A percentile compares a stretch with the other conserved stretches of the same genome.
Conservation (phyloP, 2,888 invertebrate genomes). For the Barypeithes pellucidus region DNA sequence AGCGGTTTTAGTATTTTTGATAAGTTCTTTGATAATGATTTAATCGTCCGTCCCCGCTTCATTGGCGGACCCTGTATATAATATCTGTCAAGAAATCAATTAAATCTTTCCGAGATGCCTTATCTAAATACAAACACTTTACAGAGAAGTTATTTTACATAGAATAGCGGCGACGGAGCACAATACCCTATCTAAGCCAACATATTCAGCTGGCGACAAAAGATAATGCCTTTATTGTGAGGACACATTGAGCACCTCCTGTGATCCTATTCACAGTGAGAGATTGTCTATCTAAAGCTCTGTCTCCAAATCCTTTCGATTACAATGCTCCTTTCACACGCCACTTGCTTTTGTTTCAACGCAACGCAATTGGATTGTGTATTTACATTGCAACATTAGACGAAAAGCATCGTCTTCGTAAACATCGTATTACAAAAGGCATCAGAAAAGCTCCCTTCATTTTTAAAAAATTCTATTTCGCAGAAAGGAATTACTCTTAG, state of each 20-base stretch:
- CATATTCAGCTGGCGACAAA: slow-evolving; percentile 71
- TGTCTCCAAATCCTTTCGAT: slow-evolving; percentile 65
- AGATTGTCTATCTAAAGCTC: slow-evolving; percentile 65
- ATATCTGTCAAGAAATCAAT: slow-evolving; percentile 36
- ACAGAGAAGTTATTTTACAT: slow-evolving; percentile 50
- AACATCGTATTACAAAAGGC: no score
- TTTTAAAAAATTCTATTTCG: no score
- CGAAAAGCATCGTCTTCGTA: slow-evolving; percentile 28
- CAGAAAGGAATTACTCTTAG: no score
- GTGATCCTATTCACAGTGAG: slow-evolving; percentile 69
- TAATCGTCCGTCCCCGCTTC: no score
- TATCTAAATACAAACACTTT: slow-evolving; percentile 35
- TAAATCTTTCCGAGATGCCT: slow-evolving; percentile 28
- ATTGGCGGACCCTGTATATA: slow-evolving; percentile 1
- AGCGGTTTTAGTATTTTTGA: no score
- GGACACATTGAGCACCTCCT: slow-evolving; percentile 70
- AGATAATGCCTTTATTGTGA: slow-evolving; percentile 71
- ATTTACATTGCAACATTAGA: slow-evolving; percentile 63
- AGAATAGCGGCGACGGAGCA: slow-evolving; percentile 53
- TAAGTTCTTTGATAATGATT: no score
- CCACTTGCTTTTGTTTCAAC: slow-evolving; percentile 69
- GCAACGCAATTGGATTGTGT: slow-evolving; percentile 63
- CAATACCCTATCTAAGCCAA: slow-evolving; percentile 65
- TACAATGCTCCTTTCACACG: slow-evolving; percentile 69
- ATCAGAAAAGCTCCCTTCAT: no score